Conservation (phyloP, 2,113 vertebrate species). For the Phyllopteryx taeniolatus region DNA sequence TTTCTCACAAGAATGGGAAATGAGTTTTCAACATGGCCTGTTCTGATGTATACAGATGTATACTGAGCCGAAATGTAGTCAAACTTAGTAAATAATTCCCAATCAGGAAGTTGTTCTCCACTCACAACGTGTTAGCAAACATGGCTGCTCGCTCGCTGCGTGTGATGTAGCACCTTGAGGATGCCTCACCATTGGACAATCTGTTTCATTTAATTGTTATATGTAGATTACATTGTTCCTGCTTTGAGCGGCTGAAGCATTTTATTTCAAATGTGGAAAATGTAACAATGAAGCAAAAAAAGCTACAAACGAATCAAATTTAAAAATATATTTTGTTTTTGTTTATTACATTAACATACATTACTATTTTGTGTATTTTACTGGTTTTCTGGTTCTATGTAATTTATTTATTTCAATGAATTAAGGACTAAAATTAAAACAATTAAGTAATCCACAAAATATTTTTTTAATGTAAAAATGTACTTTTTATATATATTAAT, state of each 20-base stretch:
- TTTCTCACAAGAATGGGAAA: neutral
- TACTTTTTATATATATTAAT: no score
- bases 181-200: slow-evolving; percentile 5
- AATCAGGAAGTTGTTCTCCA: slow-evolving; percentile 1
- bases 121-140: neutral
- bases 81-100: slow-evolving; percentile 25
- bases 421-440: neutral
- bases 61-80: slow-evolving; percentile 20
- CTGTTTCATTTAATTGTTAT: neutral
- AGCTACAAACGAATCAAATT: neutral
- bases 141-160: slow-evolving; percentile 2
- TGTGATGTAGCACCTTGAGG: slow-evolving; percentile 43
- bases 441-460: no score
- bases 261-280: neutral
- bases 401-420: no score
- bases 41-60: neutral
- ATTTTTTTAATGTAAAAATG: no score
- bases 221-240: neutral
- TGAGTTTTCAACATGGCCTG: neutral
- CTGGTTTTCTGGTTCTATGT: no score
- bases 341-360: neutral
- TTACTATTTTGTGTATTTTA: neutral
- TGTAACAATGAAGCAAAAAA: neutral
- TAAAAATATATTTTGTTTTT: neutral
- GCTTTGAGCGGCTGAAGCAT: neutral